Percentiles rank a stretch among this genome's conserved stretches.
Conservation (phyloP, 2,797 vertebrate genomes). For the Eospalax fontanierii region DNA sequence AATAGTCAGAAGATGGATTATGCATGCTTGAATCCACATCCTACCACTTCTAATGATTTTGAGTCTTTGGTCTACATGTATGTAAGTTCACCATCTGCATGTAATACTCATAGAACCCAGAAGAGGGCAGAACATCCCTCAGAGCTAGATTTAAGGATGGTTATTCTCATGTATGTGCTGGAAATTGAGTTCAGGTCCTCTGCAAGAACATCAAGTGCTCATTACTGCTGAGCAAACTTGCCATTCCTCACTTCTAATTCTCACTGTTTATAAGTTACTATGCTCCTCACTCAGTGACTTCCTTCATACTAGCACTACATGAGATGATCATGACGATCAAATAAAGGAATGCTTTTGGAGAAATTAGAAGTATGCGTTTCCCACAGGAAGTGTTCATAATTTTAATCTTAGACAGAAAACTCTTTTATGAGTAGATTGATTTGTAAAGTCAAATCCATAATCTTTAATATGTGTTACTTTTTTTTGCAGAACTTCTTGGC, state of each 20-base stretch:
- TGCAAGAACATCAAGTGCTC: too few species aligned
- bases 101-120: too few species aligned
- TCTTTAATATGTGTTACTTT: background rate
- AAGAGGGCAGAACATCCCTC: too few species aligned
- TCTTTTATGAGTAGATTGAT: background rate
- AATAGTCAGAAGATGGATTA: background rate
- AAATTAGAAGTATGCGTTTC: background rate
- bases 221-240: too few species aligned
- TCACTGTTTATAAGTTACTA: too few species aligned
- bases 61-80: background rate
- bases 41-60: background rate
- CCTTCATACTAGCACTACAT: rapidly evolving
- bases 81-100: too few species aligned
- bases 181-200: too few species aligned
- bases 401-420: background rate
- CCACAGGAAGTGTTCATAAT: background rate
- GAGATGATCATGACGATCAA: background rate
- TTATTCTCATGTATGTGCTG: too few species aligned
- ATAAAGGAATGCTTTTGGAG: background rate
- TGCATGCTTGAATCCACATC: background rate
- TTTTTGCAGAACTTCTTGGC: background rate
- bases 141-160: too few species aligned
- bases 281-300: too few species aligned
- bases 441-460: background rate
- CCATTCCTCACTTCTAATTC: too few species aligned